Conservation (phyloP, 2,888 invertebrate species). For the Sphaeridia pumilis region DNA sequence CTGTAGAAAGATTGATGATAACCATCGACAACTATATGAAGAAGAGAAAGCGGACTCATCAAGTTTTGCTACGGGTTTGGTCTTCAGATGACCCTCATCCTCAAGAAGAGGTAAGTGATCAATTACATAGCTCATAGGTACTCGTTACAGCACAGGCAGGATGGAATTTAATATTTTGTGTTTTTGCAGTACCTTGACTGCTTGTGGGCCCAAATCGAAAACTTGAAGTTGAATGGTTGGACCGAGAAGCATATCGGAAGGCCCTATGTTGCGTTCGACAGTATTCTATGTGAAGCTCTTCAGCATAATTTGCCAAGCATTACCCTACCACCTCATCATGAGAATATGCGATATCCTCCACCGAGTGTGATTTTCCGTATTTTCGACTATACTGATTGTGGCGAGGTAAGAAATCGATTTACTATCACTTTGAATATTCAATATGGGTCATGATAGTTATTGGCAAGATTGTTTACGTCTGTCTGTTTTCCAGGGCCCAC, state of each 20-base stretch:
- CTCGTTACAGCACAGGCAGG: neutral
- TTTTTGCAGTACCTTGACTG: conserved; percentile 70
- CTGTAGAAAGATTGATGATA: conserved; percentile 75
- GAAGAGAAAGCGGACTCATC: conserved; percentile 84
- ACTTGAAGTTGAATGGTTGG: conserved; percentile 89
- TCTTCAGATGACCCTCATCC: conserved; percentile 86
- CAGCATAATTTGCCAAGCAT: conserved; percentile 90
- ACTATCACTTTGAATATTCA: neutral
- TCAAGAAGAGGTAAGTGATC: conserved; percentile 59
- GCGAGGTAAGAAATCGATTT: conserved; percentile 50
- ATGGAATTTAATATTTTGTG: conserved; percentile 3
- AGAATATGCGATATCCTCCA: conserved; percentile 79
- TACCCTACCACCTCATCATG: conserved; percentile 84
- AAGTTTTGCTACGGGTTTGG: conserved; percentile 88
- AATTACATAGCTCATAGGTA: conserved; percentile 1
- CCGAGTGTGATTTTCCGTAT: conserved; percentile 89
- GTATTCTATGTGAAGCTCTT: conserved; percentile 84
- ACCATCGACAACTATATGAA: conserved; percentile 86
- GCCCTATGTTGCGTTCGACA: conserved; percentile 91
- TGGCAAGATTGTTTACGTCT: neutral
- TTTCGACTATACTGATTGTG: conserved; percentile 98
- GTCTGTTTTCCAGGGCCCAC: conserved; percentile 45
- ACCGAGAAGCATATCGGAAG: conserved; percentile 90
- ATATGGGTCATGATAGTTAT: neutral
- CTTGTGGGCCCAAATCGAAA: conserved; percentile 86